Evolutionary conservation across 2,888 invertebrate species (phyloP), one percentile per base, ranked within the genome.

Genomic region (Ceraclea dissimilis): DNA sequence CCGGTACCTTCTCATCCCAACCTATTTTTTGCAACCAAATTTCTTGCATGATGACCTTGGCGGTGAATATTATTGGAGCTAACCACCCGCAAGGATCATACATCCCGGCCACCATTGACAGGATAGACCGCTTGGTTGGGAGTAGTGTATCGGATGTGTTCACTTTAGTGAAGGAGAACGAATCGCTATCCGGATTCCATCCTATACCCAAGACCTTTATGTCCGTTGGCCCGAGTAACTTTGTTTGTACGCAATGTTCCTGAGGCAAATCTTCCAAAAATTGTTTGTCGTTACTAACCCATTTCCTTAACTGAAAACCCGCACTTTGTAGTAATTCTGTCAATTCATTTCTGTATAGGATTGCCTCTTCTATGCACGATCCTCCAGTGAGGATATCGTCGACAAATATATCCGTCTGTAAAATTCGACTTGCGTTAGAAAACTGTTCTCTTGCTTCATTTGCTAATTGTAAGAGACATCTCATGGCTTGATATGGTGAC

Each of bases 31-130:
- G 13, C 6, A 46, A 20, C 18, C 20, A 46, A 13, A 46, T 17
- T 46, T 46, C 46, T 18, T 46, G 46, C 2, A 46, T 2, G 18
- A 46, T 18, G 4, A 46, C 13, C 46, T 46, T 46, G 4, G 46
- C 46, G 4, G 46, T 46, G 20, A 46, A 46, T 46, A 20, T 46
- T 11, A 46, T 13, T 13, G 46, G 46, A 8, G 19, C 20, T 20
- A 46, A 8, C 46, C 46, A 46, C 18, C 46, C 46, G 20, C 46
- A 46, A 8, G 46, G 46, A 19, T 46, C 46, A 19, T 46, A 19
- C 18, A 46, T 46, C 8, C 46, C 6, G 4, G 46, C 46, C 8
- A 46, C 18, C 4, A 18, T 19, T 20, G 46, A 46, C 6, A 46
- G 13, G 11, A 46, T 46, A 20, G 10, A 19, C 6, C 46, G 46